Evolutionary conservation across 2,888 invertebrate species (phyloP).

Genomic region (Lasioglossum morio): DNA sequence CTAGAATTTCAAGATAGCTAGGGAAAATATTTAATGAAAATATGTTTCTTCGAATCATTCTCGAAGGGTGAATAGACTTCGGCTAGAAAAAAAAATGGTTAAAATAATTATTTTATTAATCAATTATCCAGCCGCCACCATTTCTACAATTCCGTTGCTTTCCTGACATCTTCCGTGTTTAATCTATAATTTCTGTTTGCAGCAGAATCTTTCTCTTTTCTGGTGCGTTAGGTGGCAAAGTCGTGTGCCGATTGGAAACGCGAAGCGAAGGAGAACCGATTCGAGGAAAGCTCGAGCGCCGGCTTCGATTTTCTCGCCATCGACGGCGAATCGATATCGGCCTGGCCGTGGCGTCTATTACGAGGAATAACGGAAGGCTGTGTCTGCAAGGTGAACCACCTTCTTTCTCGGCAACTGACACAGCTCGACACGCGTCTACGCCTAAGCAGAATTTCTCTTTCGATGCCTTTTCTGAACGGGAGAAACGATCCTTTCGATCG

Average conservation of each 20-base stretch:
- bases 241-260: background rate
- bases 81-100: no score
- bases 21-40: no score
- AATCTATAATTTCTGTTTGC: no score
- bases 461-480: slow-evolving; percentile 40
- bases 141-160: no score
- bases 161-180: no score
- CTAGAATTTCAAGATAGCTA: no score
- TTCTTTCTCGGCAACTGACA: slow-evolving; percentile 44
- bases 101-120: no score
- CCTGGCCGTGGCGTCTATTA: slow-evolving; percentile 48
- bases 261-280: slow-evolving; percentile 28
- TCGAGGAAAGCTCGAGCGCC: slow-evolving; percentile 51
- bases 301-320: slow-evolving; percentile 43
- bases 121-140: no score
- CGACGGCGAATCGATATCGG: slow-evolving; percentile 49
- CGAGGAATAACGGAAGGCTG: slow-evolving; percentile 67
- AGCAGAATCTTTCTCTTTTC: background rate
- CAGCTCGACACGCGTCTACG: slow-evolving; percentile 5
- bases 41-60: no score
- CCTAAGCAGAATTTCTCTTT: slow-evolving; percentile 55
- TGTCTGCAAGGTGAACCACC: slow-evolving; percentile 71
- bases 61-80: no score
- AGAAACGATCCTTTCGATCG: slow-evolving; percentile 1
- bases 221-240: background rate